These are phyloP conservation scores for Microctonus hyperodae DNA, from an alignment of 2,888 invertebrate genomes.

Conservation along the genomic window DNA sequence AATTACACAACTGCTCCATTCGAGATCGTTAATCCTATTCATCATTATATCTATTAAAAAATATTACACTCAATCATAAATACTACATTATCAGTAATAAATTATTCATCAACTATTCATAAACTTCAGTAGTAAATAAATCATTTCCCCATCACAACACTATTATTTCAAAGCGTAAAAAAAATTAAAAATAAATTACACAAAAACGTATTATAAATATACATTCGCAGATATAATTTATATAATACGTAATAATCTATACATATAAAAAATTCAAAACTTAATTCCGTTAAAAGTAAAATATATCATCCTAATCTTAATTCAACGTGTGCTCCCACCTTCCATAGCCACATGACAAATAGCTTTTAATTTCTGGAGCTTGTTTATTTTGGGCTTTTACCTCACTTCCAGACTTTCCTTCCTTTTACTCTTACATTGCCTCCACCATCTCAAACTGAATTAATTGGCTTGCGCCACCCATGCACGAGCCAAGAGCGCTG, in stretches of 20 bases:
- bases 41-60: no score
- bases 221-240: neutral
- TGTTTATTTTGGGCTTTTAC: constrained; percentile 56
- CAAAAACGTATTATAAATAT: neutral
- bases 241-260: no score
- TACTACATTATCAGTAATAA: no score
- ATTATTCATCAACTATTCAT: no score
- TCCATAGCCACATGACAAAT: constrained; percentile 57
- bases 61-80: no score
- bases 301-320: constrained; percentile 58
- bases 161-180: no score
- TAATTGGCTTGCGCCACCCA: constrained; percentile 28
- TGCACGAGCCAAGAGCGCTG: constrained; percentile 38
- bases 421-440: neutral
- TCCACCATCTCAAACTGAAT: constrained; percentile 17
- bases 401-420: constrained; percentile 43
- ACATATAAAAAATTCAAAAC: constrained; percentile 16
- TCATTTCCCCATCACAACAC: no score
- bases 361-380: constrained; percentile 62
- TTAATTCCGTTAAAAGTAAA: constrained; percentile 18
- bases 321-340: constrained; percentile 47
- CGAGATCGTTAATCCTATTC: no score
- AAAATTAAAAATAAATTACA: neutral
- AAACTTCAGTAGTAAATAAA: no score
- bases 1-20: no score